phyloP scores from a whole-genome alignment of 2,888 invertebrate genomes.

The Metacarcinus magister region DNA sequence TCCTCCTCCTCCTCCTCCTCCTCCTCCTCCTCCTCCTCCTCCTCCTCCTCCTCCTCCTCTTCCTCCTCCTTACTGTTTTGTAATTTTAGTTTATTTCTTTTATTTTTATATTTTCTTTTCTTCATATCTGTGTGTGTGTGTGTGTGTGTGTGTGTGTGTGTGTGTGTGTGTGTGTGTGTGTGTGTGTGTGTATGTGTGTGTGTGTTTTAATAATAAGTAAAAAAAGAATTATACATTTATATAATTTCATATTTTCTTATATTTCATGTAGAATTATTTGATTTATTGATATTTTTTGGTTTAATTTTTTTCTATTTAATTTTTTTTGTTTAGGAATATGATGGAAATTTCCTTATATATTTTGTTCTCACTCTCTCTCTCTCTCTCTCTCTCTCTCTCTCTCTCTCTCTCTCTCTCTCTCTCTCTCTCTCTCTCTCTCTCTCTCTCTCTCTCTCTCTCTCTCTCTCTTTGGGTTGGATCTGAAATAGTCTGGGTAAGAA shows the following conservation, averaged over 20 bases:
- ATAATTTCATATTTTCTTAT: background rate
- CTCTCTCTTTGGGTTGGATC: background rate
- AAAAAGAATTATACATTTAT: too few relatives aligned
- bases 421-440: conserved; percentile 65
- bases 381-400: conserved; percentile 50
- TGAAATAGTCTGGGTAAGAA: background rate
- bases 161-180: conserved; percentile 23
- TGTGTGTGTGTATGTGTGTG: background rate
- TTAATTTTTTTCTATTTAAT: background rate
- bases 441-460: conserved; percentile 41
- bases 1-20: too few relatives aligned
- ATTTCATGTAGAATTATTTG: background rate
- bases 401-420: conserved; percentile 45
- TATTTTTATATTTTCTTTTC: background rate
- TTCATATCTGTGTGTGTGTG: conserved; percentile 42
- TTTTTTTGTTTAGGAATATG: background rate
- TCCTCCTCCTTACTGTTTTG: background rate
- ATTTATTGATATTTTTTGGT: background rate
- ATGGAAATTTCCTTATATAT: background rate
- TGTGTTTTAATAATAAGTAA: too few relatives aligned
- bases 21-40: background rate
- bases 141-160: conserved; percentile 41
- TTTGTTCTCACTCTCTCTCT: background rate
- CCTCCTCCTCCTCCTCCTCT: conserved; percentile 14
- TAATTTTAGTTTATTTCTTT: background rate